Evolutionary conservation across 1,140 invertebrate species (phyloP).

Genomic region (Heliothis subflexa): DNA sequence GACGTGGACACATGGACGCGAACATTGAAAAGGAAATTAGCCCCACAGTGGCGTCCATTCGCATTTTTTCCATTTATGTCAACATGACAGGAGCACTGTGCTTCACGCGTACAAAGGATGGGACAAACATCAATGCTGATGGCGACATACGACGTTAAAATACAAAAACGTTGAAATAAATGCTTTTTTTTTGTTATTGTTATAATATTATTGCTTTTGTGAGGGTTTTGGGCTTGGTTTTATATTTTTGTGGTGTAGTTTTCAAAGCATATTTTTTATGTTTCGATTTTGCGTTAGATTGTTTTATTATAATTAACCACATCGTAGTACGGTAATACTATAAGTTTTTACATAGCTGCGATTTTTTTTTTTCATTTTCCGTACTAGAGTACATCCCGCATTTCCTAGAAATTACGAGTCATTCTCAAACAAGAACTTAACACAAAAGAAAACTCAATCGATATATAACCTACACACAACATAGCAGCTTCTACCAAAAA

Average conservation of each 20-base stretch:
- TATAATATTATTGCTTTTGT: neutral
- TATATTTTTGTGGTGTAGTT: neutral
- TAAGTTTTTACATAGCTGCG: too few species aligned
- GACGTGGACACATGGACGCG: conserved; percentile 44
- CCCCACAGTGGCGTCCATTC: conserved; percentile 48
- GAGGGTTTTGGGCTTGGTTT: neutral
- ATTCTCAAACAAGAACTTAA: too few species aligned
- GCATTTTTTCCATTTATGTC: conserved; percentile 54
- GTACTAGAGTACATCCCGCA: neutral
- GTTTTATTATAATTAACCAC: too few species aligned
- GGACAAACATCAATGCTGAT: conserved; percentile 49
- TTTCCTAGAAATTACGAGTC: neutral
- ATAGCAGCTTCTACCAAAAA: neutral
- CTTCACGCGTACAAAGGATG: conserved; percentile 50
- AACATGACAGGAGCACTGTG: conserved; percentile 55
- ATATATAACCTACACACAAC: neutral
- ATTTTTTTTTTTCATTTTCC: too few species aligned
- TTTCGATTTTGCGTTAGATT: neutral
- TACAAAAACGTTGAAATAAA: conserved; percentile 40
- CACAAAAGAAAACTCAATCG: too few species aligned
- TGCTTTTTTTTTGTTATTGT: conserved; percentile 16
- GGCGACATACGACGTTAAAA: conserved; percentile 16
- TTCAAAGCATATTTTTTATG: neutral
- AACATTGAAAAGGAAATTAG: conserved; percentile 56
- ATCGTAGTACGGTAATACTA: too few species aligned